phyloP scores from a whole-genome alignment of 2,113 vertebrate species.

The Pomatostomus ruficeps region DNA sequence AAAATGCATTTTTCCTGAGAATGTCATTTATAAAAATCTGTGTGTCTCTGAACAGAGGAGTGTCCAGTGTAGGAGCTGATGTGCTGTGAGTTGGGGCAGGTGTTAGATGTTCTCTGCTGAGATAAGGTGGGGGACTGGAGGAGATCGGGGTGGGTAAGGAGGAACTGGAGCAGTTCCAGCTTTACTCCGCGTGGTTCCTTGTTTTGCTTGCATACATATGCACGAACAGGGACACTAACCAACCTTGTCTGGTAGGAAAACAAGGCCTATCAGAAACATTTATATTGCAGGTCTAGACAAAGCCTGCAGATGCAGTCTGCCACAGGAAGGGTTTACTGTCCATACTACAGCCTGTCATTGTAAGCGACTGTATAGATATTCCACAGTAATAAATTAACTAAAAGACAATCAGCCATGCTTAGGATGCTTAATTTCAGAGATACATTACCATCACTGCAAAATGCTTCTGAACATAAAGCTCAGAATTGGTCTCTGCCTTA shows the following conservation, averaged over 20 bases:
- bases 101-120: background rate
- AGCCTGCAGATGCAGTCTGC: background rate
- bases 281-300: background rate
- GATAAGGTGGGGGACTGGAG: background rate
- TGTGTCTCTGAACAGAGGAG: background rate
- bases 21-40: background rate
- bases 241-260: background rate
- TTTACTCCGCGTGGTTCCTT: background rate
- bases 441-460: background rate
- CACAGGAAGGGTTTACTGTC: background rate
- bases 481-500: background rate
- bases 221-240: background rate
- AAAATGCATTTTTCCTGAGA: background rate
- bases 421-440: conserved; percentile 20
- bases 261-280: background rate
- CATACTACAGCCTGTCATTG: background rate
- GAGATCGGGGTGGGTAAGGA: background rate
- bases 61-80: background rate
- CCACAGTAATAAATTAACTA: background rate
- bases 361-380: background rate
- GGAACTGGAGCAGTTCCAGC: background rate
- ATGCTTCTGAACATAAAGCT: conserved; percentile 3
- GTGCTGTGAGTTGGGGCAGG: background rate
- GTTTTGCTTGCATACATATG: background rate
- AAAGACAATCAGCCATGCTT: background rate